Evolutionary conservation across 2,888 invertebrate species (phyloP), one percentile per base, ranked within the genome.

Genomic region (Idaea dimidiata): DNA sequence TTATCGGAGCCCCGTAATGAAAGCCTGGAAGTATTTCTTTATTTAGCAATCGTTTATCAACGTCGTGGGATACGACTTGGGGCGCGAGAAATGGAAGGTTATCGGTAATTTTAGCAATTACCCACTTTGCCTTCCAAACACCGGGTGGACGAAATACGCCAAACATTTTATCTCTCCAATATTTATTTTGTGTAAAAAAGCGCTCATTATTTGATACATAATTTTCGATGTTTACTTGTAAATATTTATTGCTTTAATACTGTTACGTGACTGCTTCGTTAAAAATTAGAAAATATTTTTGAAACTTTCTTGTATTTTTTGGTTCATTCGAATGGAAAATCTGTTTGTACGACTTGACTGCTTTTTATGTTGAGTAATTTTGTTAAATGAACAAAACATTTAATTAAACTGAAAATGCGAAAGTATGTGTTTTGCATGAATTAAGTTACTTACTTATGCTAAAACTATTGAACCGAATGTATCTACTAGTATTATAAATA

Each of bases 31-130:
- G 67, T 70, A 69, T 76, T 74, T 75, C 72, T 77, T 80, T 80
- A 73, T 78, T 75, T 77, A 72, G 72, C 61, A 63, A 62, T 75
- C 80, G 72, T 81, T 79, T 78, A 68, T 81, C 79, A 77, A 67
- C 66, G 76, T 77, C 78, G 43, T 43, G 43, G 14, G 43, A 43
- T 43, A 43, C 43, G 43, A 43, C 10, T 43, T 10, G 60, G 61
- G 63, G n/a, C 57, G 56, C 17, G 17, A 17, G 7, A 18, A 56
- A 17, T 54, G 63, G 58, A 58, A 61, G 63, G 74, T 68, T 65
- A 74, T 72, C 68, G 70, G 67, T 64, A 65, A 68, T 68, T 66
- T 62, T 61, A 61, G 61, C 59, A 59, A 61, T 63, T 63, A 66
- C 59, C 63, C 59, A n/a, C 57, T 54, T 54, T 55, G 24, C 24